A percentile compares a stretch with the other conserved stretches of the same genome.
phyloP scores from a whole-genome alignment of 64 coral and sea anemone genomes.

The Pachyseris speciosa region DNA sequence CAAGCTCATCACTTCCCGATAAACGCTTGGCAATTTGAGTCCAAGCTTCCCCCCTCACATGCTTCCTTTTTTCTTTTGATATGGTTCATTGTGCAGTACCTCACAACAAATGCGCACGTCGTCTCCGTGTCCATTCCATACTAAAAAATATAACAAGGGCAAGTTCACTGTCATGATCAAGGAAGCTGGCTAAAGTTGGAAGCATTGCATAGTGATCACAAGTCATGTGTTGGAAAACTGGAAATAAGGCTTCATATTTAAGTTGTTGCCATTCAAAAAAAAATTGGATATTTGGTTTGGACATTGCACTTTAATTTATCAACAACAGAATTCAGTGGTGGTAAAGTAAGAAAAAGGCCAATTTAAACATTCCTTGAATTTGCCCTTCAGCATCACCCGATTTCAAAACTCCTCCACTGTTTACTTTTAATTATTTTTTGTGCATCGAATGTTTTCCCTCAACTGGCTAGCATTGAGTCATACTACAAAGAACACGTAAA shows the following conservation, averaged over 20 bases:
- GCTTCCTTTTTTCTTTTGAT: no score
- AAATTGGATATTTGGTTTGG: no score
- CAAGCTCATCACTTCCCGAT: no score
- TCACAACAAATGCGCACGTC: no score
- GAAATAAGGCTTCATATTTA: slow-evolving; percentile 19
- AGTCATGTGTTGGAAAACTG: slow-evolving; percentile 1
- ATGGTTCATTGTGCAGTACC: no score
- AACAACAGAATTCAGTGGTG: no score
- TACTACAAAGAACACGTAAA: slow-evolving; percentile 10
- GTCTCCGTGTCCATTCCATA: no score
- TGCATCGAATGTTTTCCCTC: slow-evolving; percentile 5
- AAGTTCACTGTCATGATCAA: slow-evolving; percentile 10
- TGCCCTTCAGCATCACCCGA: neutral
- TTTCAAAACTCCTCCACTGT: slow-evolving; percentile 8
- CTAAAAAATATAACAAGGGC: neutral
- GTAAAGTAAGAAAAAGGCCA: no score
- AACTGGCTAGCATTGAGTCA: slow-evolving; percentile 23
- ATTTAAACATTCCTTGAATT: neutral
- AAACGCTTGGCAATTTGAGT: no score
- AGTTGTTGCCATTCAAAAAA: neutral
- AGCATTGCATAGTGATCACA: slow-evolving; percentile 13
- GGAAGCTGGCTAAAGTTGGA: neutral
- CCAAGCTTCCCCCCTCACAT: no score
- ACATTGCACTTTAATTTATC: no score
- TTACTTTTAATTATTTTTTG: slow-evolving; percentile 1